phyloP scores from a whole-genome alignment of 2,797 vertebrate genomes.

The Hafferia zeledoni region DNA sequence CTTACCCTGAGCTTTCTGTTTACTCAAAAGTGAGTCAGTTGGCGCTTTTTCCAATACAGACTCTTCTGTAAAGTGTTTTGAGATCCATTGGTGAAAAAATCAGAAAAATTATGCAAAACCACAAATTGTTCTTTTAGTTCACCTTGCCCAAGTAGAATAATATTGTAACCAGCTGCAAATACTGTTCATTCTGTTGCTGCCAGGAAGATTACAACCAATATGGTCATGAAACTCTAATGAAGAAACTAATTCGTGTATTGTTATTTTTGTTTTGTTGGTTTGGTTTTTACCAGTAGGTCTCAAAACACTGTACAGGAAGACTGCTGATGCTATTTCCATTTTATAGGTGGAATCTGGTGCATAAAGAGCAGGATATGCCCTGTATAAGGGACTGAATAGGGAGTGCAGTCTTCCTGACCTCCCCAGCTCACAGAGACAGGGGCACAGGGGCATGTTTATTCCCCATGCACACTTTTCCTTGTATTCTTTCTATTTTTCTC shows the following conservation, averaged over 20 bases:
- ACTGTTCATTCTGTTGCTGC: neutral
- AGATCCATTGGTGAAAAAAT: neutral
- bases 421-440: neutral
- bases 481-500: neutral
- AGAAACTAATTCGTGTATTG: neutral
- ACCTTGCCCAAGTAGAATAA: neutral
- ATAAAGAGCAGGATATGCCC: neutral
- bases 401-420: neutral
- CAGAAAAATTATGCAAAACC: neutral
- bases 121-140: neutral
- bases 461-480: neutral
- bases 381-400: neutral
- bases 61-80: neutral
- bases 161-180: fast-evolving
- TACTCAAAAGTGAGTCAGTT: neutral
- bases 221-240: neutral
- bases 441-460: neutral
- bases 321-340: neutral
- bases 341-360: neutral
- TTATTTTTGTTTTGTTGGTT: neutral
- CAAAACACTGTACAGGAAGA: neutral
- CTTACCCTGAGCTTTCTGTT: neutral
- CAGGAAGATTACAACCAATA: neutral
- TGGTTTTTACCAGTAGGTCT: neutral
- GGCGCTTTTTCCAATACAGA: neutral